Percentiles rank a stretch among this genome's conserved stretches.
phyloP scores from a whole-genome alignment of 2,113 vertebrate species.

The Silurus meridionalis region DNA sequence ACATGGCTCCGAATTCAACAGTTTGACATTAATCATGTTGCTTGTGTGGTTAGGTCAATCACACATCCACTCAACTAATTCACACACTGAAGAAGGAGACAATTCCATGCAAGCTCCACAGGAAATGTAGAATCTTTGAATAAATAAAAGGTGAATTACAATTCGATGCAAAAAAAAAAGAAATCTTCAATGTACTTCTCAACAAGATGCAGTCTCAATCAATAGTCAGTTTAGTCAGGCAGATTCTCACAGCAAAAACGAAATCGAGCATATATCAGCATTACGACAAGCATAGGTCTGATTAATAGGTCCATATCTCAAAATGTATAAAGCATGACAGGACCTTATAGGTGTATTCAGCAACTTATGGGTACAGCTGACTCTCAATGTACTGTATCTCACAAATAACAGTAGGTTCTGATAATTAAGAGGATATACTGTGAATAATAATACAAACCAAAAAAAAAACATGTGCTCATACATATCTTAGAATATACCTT shows the following conservation, averaged over 20 bases:
- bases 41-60: background rate
- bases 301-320: slow-evolving; percentile 56
- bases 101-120: background rate
- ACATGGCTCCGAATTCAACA: slow-evolving; percentile 31
- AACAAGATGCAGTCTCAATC: slow-evolving; percentile 36
- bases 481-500: background rate
- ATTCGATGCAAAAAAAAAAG: background rate
- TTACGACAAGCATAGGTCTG: slow-evolving; percentile 31
- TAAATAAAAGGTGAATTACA: background rate
- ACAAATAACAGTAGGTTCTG: background rate
- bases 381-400: slow-evolving; percentile 19
- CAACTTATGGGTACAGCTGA: slow-evolving; percentile 40
- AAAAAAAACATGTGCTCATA: background rate
- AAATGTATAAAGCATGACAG: slow-evolving; percentile 51
- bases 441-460: background rate
- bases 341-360: slow-evolving; percentile 49
- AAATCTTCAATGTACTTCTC: slow-evolving; percentile 3
- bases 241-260: slow-evolving; percentile 14
- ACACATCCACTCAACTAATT: slow-evolving; percentile 13
- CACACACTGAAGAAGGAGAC: background rate
- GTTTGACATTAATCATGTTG: slow-evolving; percentile 27
- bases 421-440: slow-evolving; percentile 6
- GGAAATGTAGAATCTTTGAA: background rate
- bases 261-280: slow-evolving; percentile 36
- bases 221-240: slow-evolving; percentile 23